Conservation (phyloP, 2,888 invertebrate species). For the Oligia latruncula region DNA sequence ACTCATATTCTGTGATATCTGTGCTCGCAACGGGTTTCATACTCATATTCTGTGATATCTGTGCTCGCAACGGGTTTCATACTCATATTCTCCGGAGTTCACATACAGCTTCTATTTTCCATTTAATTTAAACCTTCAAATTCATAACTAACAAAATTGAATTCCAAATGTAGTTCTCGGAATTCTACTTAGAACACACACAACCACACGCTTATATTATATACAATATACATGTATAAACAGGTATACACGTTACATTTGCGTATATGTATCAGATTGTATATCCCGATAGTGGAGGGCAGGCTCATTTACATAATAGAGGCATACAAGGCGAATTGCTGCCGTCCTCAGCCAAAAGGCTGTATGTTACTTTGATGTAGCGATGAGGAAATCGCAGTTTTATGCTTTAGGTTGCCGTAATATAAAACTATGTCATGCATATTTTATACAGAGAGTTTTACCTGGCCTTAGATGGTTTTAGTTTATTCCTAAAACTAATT, state of each 20-base stretch:
- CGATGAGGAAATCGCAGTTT: slow-evolving; percentile 44
- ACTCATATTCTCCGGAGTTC: background rate
- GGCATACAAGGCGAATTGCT: slow-evolving; percentile 50
- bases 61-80: background rate
- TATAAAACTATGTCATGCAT: slow-evolving; percentile 43
- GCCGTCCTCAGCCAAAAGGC: slow-evolving; percentile 42
- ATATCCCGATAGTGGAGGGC: slow-evolving; percentile 49
- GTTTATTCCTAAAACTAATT: background rate
- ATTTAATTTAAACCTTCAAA: slow-evolving; percentile 37
- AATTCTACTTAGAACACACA: slow-evolving; percentile 21
- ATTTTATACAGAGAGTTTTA: slow-evolving; percentile 25
- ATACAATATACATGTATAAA: background rate
- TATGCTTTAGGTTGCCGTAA: slow-evolving; percentile 34
- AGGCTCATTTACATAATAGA: slow-evolving; percentile 60
- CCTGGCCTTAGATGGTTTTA: slow-evolving; percentile 18
- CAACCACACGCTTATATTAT: background rate
- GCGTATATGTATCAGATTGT: slow-evolving; percentile 51
- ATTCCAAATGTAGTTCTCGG: slow-evolving; percentile 44
- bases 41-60: background rate
- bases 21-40: no score
- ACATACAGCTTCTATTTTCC: background rate
- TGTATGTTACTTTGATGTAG: slow-evolving; percentile 50
- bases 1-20: no score
- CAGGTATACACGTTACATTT: slow-evolving; percentile 39
- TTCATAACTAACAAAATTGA: slow-evolving; percentile 49